Evolutionary conservation across 2,888 invertebrate species (phyloP), one percentile per base, ranked within the genome.

Genomic region (Melanotus villosus): DNA sequence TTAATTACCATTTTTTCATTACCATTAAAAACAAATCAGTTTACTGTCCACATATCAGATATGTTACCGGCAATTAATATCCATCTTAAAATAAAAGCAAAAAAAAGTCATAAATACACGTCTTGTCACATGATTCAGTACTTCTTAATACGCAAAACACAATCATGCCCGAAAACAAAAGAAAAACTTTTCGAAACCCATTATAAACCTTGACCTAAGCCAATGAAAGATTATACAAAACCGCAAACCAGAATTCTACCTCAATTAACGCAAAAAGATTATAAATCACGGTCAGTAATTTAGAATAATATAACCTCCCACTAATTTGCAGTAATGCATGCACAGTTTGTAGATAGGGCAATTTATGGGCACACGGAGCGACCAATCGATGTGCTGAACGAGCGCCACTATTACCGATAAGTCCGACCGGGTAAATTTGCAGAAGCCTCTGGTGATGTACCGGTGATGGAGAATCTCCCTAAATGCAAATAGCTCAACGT

Each of bases 271-370:
- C 75, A 70, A 74, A 74, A 71, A 67, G 72, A 69, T 67, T 71
- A 73, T 73, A 75, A 73, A 73, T 75, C 73, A 72, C 70, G 43
- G 70, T 65, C 69, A 74, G 77, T 76, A 79, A 78, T 78, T 78
- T 77, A 76, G 77, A 77, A 76, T 78, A 79, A 79, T 78, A 78
- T 74, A 77, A 76, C 76, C 77, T 72, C 72, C 74, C 75, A 73
- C 76, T 79, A 79, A 79, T 79, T 79, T 78, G 76, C 76, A 75
- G 73, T 76, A 76, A 78, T 78, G 79, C 80, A 79, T 78, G 78
- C 78, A 78, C 78, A 73, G 77, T 76, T 74, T 76, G 79, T 75
- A 79, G 78, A 77, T 75, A 75, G 72, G 75, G 74, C 75, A 76
- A 80, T 80, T 80, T 80, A 80, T 80, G 77, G 77, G 72, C 75